Percentiles rank a stretch among this genome's conserved stretches.
Evolutionary conservation across 2,888 invertebrate genomes (phyloP).

Genomic region (Rhodophaea formosa): DNA sequence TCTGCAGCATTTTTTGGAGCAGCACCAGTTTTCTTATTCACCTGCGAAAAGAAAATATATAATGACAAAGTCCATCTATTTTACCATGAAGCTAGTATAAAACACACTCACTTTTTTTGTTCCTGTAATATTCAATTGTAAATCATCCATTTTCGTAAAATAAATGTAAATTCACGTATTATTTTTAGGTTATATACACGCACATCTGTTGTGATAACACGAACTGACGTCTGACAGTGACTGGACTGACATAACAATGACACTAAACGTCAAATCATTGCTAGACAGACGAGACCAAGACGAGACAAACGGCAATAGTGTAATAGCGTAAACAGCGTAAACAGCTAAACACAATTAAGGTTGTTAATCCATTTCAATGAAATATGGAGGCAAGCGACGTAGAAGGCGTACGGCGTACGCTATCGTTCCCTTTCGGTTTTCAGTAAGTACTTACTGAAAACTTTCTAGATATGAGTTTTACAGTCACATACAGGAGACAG

Average conservation of each 20-base stretch:
- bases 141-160: conserved; percentile 64
- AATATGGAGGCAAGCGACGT: too few relatives aligned
- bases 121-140: conserved; percentile 72
- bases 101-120: conserved; percentile 50
- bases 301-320: too few relatives aligned
- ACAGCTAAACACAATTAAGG: too few relatives aligned
- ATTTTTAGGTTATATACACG: conserved; percentile 52
- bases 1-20: conserved; percentile 50
- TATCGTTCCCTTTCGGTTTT: too few relatives aligned
- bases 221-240: conserved; percentile 5
- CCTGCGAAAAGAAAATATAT: conserved; percentile 39
- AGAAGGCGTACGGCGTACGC: too few relatives aligned
- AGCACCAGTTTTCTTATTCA: conserved; percentile 44
- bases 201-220: conserved; percentile 39
- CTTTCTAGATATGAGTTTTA: too few relatives aligned
- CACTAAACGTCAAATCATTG: neutral
- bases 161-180: conserved; percentile 23
- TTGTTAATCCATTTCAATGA: too few relatives aligned
- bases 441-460: too few relatives aligned
- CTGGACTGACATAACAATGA: neutral
- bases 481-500: too few relatives aligned
- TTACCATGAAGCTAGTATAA: neutral
- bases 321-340: too few relatives aligned
- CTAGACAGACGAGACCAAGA: too few relatives aligned
- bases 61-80: neutral